These are phyloP conservation scores for Prolemur simus DNA, from an alignment of 2,113 vertebrate species.

Conservation along the genomic window DNA sequence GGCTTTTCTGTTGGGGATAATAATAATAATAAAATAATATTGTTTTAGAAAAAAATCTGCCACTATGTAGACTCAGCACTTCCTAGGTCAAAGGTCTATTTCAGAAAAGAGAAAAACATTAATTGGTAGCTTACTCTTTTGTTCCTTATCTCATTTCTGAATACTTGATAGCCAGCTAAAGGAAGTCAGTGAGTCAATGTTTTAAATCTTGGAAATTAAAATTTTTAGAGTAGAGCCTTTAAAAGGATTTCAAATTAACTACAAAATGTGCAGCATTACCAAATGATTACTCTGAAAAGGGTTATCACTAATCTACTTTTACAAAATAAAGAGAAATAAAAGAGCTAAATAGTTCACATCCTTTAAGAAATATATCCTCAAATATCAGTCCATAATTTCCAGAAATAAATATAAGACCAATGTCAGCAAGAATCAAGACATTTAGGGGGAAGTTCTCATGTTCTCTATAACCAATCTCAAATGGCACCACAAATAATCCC, in stretches of 20 bases:
- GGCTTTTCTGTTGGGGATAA: slow-evolving; percentile 45
- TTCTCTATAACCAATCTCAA: not conserved
- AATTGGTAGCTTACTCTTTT: not conserved
- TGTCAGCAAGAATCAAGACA: not conserved
- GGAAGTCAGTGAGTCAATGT: not conserved
- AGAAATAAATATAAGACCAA: slow-evolving; percentile 49
- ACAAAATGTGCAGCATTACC: slow-evolving; percentile 24
- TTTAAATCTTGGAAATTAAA: slow-evolving; percentile 40
- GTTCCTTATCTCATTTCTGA: not conserved
- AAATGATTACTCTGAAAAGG: slow-evolving; percentile 24
- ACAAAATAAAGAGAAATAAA: slow-evolving; percentile 25
- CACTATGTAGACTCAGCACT: not conserved
- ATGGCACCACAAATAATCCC: not conserved
- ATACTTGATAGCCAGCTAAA: not conserved
- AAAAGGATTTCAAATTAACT: slow-evolving; percentile 39
- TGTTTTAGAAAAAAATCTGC: slow-evolving; percentile 26
- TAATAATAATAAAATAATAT: slow-evolving; percentile 52
- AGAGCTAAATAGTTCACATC: not conserved
- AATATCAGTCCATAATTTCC: not conserved
- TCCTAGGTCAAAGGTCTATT: not conserved
- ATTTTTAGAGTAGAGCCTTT: slow-evolving; percentile 10
- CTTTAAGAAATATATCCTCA: slow-evolving; percentile 37
- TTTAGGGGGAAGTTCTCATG: slow-evolving; percentile 9
- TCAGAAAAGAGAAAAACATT: not conserved
- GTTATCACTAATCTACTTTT: not conserved